Conservation (phyloP, 2,888 invertebrate species). For the Lissocephala sabroskyi region DNA sequence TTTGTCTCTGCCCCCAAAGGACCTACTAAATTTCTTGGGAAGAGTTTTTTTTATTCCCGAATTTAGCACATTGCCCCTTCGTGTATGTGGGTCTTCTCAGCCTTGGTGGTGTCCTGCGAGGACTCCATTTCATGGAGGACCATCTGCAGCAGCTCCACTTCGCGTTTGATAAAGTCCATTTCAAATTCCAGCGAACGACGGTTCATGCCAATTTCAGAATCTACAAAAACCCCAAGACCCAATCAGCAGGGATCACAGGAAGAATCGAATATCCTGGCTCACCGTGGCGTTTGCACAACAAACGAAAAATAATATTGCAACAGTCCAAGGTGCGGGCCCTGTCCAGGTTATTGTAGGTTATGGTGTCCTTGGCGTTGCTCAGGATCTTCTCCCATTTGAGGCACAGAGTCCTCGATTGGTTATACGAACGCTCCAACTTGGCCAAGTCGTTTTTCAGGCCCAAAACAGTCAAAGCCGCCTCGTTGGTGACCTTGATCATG, state of each 20-base stretch:
- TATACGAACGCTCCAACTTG: constrained; percentile 67
- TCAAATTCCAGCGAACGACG: no score
- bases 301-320: constrained; percentile 60
- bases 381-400: constrained; percentile 69
- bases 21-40: no score
- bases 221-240: no score
- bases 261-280: no score
- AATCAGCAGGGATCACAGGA: no score
- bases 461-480: constrained; percentile 65
- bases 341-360: constrained; percentile 53
- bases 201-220: no score
- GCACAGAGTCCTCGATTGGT: constrained; percentile 54
- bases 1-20: no score
- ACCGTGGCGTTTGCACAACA: constrained; percentile 65
- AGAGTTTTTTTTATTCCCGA: no score
- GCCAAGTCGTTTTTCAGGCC: constrained; percentile 69
- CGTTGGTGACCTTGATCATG: constrained; percentile 69
- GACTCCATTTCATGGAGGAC: no score
- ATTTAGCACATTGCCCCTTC: no score
- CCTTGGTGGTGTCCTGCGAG: no score
- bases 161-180: constrained; percentile 36
- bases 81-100: no score
- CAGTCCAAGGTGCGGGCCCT: constrained; percentile 66
- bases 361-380: constrained; percentile 56
- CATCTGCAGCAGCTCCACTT: background rate